Evolutionary conservation across 2,113 vertebrate genomes (phyloP).

Genomic region (Chloroceryle aenea): DNA sequence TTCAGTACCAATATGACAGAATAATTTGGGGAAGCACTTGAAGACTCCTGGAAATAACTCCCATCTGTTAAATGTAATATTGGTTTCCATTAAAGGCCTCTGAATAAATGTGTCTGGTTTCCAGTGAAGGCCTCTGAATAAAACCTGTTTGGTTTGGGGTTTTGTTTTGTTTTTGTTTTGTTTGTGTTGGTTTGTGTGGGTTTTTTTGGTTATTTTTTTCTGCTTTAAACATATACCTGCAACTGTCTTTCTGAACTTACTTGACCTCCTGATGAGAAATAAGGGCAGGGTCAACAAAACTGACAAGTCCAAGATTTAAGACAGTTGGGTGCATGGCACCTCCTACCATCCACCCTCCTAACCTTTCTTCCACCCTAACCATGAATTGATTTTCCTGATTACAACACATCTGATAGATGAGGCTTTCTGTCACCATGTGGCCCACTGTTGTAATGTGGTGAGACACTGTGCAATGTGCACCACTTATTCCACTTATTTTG

Average conservation of each 20-base stretch:
- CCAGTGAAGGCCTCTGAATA: neutral
- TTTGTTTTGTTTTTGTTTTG: too few species aligned
- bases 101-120: neutral
- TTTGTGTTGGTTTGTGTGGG: too few species aligned
- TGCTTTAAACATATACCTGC: neutral
- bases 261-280: neutral
- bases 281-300: neutral
- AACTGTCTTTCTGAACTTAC: neutral
- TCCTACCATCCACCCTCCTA: neutral
- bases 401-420: accelerated
- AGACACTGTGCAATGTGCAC: accelerated
- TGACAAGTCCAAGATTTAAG: neutral
- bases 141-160: neutral
- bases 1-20: neutral
- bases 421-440: neutral
- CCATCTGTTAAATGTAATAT: neutral
- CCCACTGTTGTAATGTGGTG: accelerated
- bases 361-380: accelerated
- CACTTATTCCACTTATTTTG: neutral
- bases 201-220: neutral
- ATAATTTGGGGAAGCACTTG: neutral
- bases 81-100: neutral
- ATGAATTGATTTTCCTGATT: neutral
- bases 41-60: neutral
- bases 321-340: neutral